Conservation (phyloP, 2,888 invertebrate genomes). For the Morpho helenor region DNA sequence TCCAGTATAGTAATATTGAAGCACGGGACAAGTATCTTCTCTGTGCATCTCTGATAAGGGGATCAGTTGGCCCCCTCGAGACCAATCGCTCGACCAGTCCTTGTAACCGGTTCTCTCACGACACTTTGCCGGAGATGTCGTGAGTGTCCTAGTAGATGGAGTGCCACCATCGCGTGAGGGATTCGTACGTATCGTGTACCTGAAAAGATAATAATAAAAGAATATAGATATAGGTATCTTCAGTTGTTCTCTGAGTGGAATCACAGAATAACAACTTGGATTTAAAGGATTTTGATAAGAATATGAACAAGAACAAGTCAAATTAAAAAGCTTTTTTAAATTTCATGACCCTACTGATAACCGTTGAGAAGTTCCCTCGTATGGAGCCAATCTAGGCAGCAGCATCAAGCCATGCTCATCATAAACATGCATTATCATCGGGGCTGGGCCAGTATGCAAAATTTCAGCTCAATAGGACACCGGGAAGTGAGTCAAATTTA, state of each 20-base stretch:
- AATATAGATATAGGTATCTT: too few relatives aligned
- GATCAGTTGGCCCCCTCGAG: conserved; percentile 67
- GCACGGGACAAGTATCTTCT: conserved; percentile 85
- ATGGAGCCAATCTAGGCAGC: too few relatives aligned
- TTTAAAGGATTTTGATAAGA: not conserved
- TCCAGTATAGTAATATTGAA: conserved; percentile 88
- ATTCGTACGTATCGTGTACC: conserved; percentile 87
- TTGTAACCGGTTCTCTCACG: conserved; percentile 78
- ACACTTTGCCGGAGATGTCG: conserved; percentile 84
- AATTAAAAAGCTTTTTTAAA: too few relatives aligned
- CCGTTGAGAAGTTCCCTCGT: too few relatives aligned
- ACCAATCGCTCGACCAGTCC: conserved; percentile 81
- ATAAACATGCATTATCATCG: too few relatives aligned
- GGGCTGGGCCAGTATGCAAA: too few relatives aligned
- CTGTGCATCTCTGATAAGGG: conserved; percentile 80
- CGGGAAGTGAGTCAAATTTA: too few relatives aligned
- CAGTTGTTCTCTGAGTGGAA: too few relatives aligned
- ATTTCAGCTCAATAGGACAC: too few relatives aligned
- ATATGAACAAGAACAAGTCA: too few relatives aligned
- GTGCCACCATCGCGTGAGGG: conserved; percentile 81
- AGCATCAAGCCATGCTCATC: too few relatives aligned
- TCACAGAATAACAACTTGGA: not conserved
- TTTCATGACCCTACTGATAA: too few relatives aligned
- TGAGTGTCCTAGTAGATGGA: conserved; percentile 82
- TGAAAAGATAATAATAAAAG: conserved; percentile 36